Evolutionary conservation across 2,888 invertebrate species (phyloP).

Genomic region (Unio pictorum): DNA sequence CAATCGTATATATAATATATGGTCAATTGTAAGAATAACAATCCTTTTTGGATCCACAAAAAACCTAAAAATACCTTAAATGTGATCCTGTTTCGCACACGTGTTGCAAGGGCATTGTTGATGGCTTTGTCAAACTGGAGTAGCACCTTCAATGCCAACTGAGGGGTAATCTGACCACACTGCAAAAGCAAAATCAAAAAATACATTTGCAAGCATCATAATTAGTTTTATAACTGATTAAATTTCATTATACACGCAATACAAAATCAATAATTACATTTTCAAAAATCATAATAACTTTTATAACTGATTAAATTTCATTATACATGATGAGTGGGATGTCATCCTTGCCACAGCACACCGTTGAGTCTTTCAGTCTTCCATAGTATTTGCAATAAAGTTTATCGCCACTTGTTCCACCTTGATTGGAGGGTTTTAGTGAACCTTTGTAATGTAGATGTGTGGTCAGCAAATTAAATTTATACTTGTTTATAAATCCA

Average conservation of each 20-base stretch:
- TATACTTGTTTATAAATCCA: too few relatives aligned
- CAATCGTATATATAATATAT: too few relatives aligned
- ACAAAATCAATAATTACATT: slow-evolving; percentile 1
- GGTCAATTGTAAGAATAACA: too few relatives aligned
- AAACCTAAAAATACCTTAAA: slow-evolving; percentile 81
- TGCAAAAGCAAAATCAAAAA: slow-evolving; percentile 74
- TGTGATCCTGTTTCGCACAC: slow-evolving; percentile 91
- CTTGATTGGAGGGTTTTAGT: too few relatives aligned
- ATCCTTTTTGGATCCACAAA: neutral
- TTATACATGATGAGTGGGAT: neutral
- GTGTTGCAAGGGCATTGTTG: slow-evolving; percentile 89
- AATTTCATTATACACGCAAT: neutral
- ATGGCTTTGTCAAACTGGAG: slow-evolving; percentile 98
- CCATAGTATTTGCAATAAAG: neutral
- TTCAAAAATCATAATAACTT: neutral
- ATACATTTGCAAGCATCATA: neutral
- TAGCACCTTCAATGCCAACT: slow-evolving; percentile 92
- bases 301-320: neutral
- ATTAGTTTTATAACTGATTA: neutral
- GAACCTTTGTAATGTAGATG: too few relatives aligned
- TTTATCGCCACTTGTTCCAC: too few relatives aligned
- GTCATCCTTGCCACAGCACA: neutral
- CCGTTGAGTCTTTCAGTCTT: neutral
- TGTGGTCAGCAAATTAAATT: too few relatives aligned
- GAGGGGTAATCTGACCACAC: slow-evolving; percentile 96